Percentiles rank a stretch among this genome's conserved stretches.
phyloP scores from a whole-genome alignment of 2,888 invertebrate species.

The Eupithecia abbreviata region DNA sequence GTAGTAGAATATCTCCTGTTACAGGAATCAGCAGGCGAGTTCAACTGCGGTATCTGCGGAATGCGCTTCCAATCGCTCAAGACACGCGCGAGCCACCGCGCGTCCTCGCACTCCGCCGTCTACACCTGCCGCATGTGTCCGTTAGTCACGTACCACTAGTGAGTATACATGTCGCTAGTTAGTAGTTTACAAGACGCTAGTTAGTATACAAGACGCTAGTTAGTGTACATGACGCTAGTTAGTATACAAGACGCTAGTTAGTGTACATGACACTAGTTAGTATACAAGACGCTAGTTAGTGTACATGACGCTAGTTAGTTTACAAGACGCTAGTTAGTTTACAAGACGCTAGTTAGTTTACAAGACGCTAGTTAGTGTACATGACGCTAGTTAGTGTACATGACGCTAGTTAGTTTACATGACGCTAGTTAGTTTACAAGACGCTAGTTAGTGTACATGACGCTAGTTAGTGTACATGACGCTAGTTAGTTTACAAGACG shows the following conservation, averaged over 20 bases:
- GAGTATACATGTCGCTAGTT: slow-evolving; percentile 10
- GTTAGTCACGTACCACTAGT: slow-evolving; percentile 31
- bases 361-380: too few species aligned
- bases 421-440: too few species aligned
- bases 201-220: background rate
- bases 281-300: background rate
- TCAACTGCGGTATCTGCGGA: slow-evolving; percentile 29
- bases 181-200: background rate
- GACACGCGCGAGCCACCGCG: slow-evolving; percentile 28
- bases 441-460: too few species aligned
- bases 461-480: too few species aligned
- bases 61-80: slow-evolving; percentile 35
- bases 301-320: background rate
- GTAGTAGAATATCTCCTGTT: background rate
- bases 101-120: slow-evolving; percentile 28
- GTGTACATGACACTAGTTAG: background rate
- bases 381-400: background rate
- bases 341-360: too few species aligned
- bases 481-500: too few species aligned
- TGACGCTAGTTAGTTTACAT: too few species aligned
- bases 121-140: slow-evolving; percentile 33
- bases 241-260: background rate
- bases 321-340: background rate
- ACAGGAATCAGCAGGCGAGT: slow-evolving; percentile 6
- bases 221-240: background rate